Evolutionary conservation across 2,113 vertebrate species (phyloP).

Genomic region (Myanophis thanlyinensis): DNA sequence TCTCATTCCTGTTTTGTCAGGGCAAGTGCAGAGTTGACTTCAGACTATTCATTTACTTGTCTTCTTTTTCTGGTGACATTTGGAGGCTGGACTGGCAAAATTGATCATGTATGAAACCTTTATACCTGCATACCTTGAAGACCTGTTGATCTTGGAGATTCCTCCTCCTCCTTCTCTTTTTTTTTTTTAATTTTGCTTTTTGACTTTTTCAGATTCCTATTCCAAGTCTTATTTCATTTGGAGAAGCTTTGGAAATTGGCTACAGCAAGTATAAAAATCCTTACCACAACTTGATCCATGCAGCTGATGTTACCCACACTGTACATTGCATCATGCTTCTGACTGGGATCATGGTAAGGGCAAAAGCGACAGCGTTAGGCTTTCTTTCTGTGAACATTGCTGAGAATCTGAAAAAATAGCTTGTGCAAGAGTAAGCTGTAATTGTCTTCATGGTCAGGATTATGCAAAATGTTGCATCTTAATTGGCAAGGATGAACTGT

Average conservation of each 20-base stretch:
- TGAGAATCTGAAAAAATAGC: neutral
- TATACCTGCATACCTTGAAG: neutral
- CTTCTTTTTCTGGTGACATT: neutral
- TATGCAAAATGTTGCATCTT: conserved; percentile 14
- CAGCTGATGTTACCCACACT: conserved; percentile 97
- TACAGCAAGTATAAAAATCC: conserved; percentile 99
- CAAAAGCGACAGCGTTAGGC: neutral
- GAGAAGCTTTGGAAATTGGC: conserved; percentile 93
- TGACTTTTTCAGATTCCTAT: conserved; percentile 87
- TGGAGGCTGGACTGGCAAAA: neutral
- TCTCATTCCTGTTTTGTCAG: neutral
- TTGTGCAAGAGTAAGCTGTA: neutral
- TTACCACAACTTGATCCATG: conserved; percentile 96
- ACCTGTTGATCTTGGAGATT: neutral
- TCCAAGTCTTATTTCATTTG: conserved; percentile 89
- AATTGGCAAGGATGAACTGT: neutral
- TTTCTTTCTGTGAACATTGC: neutral
- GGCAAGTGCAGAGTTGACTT: neutral
- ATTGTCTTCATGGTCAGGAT: neutral
- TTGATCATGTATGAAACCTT: neutral
- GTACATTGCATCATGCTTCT: conserved; percentile 98
- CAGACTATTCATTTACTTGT: neutral
- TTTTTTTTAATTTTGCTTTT: conserved; percentile 26
- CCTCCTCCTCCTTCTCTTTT: neutral
- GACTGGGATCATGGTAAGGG: conserved; percentile 93